Conservation (phyloP, 1,140 invertebrate species). For the Drosophila ercepeae region DNA sequence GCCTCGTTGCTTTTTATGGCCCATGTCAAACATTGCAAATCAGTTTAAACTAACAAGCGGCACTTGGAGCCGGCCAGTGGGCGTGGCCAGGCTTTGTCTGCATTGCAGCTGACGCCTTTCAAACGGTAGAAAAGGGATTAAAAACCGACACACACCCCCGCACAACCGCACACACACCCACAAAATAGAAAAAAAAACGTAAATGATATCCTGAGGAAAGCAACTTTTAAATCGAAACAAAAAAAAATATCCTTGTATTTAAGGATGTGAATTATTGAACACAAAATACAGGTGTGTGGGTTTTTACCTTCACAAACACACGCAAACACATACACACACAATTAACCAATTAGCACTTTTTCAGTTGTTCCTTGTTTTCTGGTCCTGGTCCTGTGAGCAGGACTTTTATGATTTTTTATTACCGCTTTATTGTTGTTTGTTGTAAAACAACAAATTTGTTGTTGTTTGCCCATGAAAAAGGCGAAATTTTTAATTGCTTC, state of each 20-base stretch:
- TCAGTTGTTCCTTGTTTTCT: slow-evolving; percentile 40
- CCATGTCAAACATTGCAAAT: slow-evolving; percentile 81
- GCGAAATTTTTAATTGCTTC: slow-evolving; percentile 44
- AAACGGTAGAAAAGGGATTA: slow-evolving; percentile 52
- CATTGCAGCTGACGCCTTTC: slow-evolving; percentile 50
- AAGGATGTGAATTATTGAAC: slow-evolving; percentile 43
- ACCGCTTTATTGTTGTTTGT: slow-evolving; percentile 47
- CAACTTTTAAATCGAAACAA: slow-evolving; percentile 12
- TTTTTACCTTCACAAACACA: slow-evolving; percentile 1
- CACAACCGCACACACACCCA: slow-evolving; percentile 1
- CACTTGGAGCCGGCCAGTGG: slow-evolving; percentile 27
- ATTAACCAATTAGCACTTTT: slow-evolving; percentile 52
- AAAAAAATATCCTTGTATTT: too few relatives aligned
- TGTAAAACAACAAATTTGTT: slow-evolving; percentile 29
- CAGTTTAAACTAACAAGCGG: slow-evolving; percentile 78
- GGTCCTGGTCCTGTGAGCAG: slow-evolving; percentile 10
- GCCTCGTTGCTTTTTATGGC: slow-evolving; percentile 76
- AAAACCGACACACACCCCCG: slow-evolving; percentile 47
- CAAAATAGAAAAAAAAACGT: too few relatives aligned
- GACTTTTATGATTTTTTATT: slow-evolving; percentile 39
- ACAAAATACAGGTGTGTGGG: neutral
- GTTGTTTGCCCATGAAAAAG: slow-evolving; percentile 41
- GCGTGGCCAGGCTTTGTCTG: slow-evolving; percentile 50
- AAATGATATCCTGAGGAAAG: neutral
- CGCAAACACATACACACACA: slow-evolving; percentile 33